Evolutionary conservation across 64 coral and sea anemone genomes (phyloP).

Genomic region (Montipora cactus): DNA sequence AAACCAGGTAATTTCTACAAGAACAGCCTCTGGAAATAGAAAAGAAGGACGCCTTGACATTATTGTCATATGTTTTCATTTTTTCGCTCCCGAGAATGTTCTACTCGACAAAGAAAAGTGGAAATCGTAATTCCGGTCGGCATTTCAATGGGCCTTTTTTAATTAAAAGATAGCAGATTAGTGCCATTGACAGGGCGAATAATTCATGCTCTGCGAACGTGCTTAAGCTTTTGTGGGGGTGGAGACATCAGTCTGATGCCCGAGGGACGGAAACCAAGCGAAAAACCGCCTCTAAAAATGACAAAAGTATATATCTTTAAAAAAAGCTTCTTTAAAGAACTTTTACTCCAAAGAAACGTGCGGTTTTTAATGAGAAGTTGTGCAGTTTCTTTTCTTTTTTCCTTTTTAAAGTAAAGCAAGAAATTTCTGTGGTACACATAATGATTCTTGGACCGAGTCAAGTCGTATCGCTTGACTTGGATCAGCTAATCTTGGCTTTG

Average conservation of each 20-base stretch:
- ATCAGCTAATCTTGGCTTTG: too few species aligned
- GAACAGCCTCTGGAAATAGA: neutral
- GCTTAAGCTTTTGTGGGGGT: slow-evolving; percentile 12
- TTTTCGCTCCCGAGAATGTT: neutral
- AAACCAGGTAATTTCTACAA: neutral
- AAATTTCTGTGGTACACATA: too few species aligned
- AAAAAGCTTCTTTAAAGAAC: neutral
- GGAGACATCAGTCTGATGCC: slow-evolving; percentile 5
- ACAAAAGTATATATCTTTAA: neutral
- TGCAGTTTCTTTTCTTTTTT: neutral
- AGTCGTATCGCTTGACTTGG: too few species aligned
- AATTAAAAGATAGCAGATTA: slow-evolving; percentile 52
- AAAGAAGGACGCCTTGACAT: neutral
- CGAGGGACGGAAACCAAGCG: slow-evolving; percentile 39
- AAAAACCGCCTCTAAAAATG: slow-evolving; percentile 16
- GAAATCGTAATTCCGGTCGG: slow-evolving; percentile 54
- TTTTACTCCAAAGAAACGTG: neutral
- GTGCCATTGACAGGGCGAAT: slow-evolving; percentile 6
- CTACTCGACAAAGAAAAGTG: slow-evolving; percentile 15
- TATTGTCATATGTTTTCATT: neutral
- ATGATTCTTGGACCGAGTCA: too few species aligned
- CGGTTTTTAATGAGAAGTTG: too few species aligned
- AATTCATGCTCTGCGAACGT: slow-evolving; percentile 6
- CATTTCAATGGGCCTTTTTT: slow-evolving; percentile 36
- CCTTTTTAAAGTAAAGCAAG: too few species aligned